Evolutionary conservation across 1,140 invertebrate species (phyloP).

Genomic region (Amphibalanus amphitrite): DNA sequence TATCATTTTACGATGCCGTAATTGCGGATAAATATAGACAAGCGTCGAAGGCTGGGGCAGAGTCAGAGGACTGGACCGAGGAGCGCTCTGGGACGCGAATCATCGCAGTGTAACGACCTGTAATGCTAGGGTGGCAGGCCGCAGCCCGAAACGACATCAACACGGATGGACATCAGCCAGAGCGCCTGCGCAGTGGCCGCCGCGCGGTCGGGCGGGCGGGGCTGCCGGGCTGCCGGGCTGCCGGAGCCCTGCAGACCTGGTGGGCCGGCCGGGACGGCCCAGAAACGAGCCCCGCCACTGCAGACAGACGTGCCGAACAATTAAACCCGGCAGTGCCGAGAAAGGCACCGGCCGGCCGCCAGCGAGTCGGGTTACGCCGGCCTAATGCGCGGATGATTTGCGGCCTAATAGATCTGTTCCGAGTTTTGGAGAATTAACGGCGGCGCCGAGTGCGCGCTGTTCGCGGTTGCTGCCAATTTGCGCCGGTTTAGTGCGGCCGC

Average conservation of each 20-base stretch:
- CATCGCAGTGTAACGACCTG: neutral
- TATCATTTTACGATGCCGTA: neutral
- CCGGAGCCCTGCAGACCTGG: no score
- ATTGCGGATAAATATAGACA: slow-evolving; percentile 1
- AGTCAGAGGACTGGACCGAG: no score
- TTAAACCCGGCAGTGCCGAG: no score
- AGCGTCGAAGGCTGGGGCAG: neutral
- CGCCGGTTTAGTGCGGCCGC: no score
- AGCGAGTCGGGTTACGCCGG: no score
- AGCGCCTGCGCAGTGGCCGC: no score
- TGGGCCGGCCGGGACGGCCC: no score
- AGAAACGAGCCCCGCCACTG: no score
- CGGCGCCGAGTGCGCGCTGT: neutral
- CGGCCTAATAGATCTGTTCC: neutral
- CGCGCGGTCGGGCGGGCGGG: no score
- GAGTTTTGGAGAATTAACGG: neutral
- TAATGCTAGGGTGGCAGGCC: neutral
- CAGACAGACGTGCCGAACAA: no score
- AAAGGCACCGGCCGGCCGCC: no score
- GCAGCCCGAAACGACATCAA: neutral
- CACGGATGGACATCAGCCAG: neutral
- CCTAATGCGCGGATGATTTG: neutral
- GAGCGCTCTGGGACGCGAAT: neutral
- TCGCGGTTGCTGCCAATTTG: neutral
- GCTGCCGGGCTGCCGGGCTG: no score